These are phyloP conservation scores for Ferdinandea cuprea DNA, from an alignment of 2,888 invertebrate genomes.

Conservation along the genomic window DNA sequence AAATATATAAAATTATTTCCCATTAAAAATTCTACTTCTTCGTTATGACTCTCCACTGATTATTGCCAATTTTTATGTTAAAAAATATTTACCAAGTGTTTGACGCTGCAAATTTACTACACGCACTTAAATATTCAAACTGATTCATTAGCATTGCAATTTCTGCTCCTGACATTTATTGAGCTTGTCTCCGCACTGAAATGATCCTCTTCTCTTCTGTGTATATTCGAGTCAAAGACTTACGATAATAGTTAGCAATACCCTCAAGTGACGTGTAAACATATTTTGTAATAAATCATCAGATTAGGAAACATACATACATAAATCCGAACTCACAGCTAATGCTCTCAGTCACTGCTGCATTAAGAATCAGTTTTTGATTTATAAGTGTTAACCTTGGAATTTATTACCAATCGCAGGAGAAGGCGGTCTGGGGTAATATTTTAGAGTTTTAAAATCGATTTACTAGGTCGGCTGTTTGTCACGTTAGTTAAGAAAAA, in stretches of 20 bases:
- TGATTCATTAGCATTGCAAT: background rate
- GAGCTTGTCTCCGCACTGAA: background rate
- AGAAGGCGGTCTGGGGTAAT: background rate
- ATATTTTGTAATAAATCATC: background rate
- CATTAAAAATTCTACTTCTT: too few relatives aligned
- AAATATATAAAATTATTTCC: too few relatives aligned
- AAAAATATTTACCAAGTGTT: background rate
- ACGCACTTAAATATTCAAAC: background rate
- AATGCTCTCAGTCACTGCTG: background rate
- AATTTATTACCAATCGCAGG: constrained; percentile 14
- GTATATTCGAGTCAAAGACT: background rate
- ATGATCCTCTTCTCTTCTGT: background rate
- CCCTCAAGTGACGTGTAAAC: background rate
- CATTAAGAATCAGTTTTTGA: constrained; percentile 21
- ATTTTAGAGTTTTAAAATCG: constrained; percentile 4
- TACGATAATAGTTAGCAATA: background rate
- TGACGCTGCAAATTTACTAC: background rate
- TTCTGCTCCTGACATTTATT: background rate
- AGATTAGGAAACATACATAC: background rate
- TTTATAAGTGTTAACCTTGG: constrained; percentile 31
- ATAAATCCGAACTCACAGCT: background rate
- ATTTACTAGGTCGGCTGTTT: background rate
- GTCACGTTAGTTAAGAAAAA: background rate
- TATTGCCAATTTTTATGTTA: too few relatives aligned
- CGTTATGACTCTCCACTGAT: too few relatives aligned